Percentiles rank a stretch among this genome's conserved stretches.
These are phyloP conservation scores for Volucella inflata DNA, from an alignment of 2,888 invertebrate species.

Conservation along the genomic window DNA sequence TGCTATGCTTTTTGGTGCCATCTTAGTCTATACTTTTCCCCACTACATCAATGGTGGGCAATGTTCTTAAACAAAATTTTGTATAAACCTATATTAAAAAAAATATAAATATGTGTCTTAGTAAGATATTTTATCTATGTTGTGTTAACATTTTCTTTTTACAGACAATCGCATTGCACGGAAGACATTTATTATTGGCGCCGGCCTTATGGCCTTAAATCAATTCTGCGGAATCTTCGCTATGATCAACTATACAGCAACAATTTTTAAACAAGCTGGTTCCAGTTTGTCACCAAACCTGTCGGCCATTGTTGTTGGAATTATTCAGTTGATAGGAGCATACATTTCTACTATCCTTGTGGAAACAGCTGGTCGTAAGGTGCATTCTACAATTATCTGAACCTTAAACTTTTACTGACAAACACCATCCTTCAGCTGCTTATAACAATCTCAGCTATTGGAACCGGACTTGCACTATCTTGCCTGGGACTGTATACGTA, in stretches of 20 bases:
- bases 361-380: slow-evolving; percentile 81
- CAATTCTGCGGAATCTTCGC: slow-evolving; percentile 82
- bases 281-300: slow-evolving; percentile 80
- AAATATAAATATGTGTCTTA: too few relatives aligned
- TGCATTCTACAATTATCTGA: slow-evolving; percentile 45
- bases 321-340: slow-evolving; percentile 81
- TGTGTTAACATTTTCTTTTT: too few relatives aligned
- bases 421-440: slow-evolving; percentile 73
- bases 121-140: too few relatives aligned
- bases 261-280: slow-evolving; percentile 81
- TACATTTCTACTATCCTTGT: slow-evolving; percentile 81
- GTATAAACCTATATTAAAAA: too few relatives aligned
- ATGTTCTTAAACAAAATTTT: too few relatives aligned
- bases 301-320: slow-evolving; percentile 81
- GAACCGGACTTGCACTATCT: slow-evolving; percentile 79
- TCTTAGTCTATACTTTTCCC: too few relatives aligned
- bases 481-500: slow-evolving; percentile 79
- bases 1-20: too few relatives aligned
- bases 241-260: slow-evolving; percentile 82
- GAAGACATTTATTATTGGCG: slow-evolving; percentile 80
- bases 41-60: too few relatives aligned
- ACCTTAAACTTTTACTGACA: not conserved
- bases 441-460: slow-evolving; percentile 79
- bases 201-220: slow-evolving; percentile 80
- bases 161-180: slow-evolving; percentile 79